Percentiles rank a stretch among this genome's conserved stretches.
Evolutionary conservation across 2,113 vertebrate genomes (phyloP).

Genomic region (Pteruthius melanotis): DNA sequence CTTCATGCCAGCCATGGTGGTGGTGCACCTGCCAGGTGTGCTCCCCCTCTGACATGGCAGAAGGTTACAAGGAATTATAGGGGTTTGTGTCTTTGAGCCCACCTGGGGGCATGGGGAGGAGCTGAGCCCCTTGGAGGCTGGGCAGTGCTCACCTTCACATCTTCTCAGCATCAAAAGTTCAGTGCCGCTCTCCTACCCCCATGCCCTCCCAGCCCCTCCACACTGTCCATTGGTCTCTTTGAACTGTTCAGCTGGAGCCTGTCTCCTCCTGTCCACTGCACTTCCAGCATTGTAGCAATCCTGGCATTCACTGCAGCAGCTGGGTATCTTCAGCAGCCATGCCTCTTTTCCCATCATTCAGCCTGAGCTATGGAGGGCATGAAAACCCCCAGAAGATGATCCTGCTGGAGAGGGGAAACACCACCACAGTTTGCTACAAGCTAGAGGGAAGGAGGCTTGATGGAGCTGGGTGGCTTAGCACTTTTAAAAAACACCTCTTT

Average conservation of each 20-base stretch:
- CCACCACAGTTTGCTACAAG: accelerated
- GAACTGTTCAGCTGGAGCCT: not conserved
- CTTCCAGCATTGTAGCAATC: not conserved
- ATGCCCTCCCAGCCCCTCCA: not conserved
- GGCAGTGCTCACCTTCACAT: not conserved
- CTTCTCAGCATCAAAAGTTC: not conserved
- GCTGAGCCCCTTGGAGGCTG: not conserved
- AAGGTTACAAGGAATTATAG: not conserved
- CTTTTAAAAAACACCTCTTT: not conserved
- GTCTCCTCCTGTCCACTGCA: not conserved
- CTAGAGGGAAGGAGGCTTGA: not conserved
- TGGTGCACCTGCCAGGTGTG: not conserved
- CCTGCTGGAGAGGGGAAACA: not conserved
- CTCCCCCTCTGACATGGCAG: not conserved
- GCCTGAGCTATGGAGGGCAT: not conserved
- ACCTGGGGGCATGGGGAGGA: not conserved
- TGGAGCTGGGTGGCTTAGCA: not conserved
- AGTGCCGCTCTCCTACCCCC: not conserved
- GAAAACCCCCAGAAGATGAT: not conserved
- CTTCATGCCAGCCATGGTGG: not conserved
- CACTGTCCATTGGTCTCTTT: accelerated
- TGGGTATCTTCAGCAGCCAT: not conserved
- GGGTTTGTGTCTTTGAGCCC: not conserved
- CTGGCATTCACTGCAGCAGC: not conserved
- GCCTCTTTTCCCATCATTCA: not conserved